phyloP scores from a whole-genome alignment of 53 echinoderm and acorn worm genomes.

The Patiria pectinifera region DNA sequence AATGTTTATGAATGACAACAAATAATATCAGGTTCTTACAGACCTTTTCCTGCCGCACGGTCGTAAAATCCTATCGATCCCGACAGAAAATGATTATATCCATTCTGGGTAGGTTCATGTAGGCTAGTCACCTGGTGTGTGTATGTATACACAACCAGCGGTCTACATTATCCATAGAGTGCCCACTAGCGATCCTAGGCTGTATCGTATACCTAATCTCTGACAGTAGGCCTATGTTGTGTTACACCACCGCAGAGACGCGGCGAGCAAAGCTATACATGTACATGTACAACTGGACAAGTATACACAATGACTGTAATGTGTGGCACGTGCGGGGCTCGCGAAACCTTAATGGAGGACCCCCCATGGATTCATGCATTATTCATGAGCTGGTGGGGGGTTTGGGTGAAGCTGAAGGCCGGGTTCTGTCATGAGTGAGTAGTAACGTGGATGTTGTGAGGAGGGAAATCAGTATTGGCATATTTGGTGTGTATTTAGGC shows the following conservation, averaged over 20 bases:
- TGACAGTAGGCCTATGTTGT: neutral
- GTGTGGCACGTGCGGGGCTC: conserved; percentile 57
- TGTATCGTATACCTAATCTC: neutral
- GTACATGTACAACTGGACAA: conserved; percentile 32
- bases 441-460: neutral
- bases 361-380: conserved; percentile 43
- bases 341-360: conserved; percentile 50
- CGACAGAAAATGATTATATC: neutral
- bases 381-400: conserved; percentile 46
- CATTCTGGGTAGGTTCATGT: neutral
- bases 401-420: conserved; percentile 31
- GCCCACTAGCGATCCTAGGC: conserved; percentile 15
- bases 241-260: neutral
- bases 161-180: conserved; percentile 4
- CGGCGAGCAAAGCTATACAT: neutral
- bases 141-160: neutral
- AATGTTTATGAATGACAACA: conserved; percentile 19
- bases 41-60: conserved; percentile 7
- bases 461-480: neutral
- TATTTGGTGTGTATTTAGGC: neutral
- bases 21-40: neutral
- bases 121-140: neutral
- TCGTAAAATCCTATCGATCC: neutral
- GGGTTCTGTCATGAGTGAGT: neutral
- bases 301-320: conserved; percentile 64